Conservation (phyloP, 1,140 invertebrate species). For the Aphidius ervi region DNA sequence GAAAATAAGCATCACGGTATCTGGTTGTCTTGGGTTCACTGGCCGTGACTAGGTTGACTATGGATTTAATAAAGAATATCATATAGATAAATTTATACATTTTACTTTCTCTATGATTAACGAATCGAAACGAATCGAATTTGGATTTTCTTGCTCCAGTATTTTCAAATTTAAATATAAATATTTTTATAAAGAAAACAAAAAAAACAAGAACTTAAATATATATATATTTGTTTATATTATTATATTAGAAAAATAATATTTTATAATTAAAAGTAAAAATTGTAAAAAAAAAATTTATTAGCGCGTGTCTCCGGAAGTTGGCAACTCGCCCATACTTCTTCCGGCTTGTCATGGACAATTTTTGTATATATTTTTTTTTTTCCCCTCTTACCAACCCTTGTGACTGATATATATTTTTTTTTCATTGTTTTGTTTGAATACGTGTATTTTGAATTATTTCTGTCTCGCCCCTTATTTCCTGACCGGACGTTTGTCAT, state of each 20-base stretch:
- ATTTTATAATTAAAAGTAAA: conserved; percentile 1
- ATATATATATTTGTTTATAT: conserved; percentile 3
- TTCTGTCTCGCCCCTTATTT: too few relatives aligned
- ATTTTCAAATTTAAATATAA: not conserved
- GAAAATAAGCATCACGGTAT: conserved; percentile 23
- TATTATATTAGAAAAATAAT: not conserved
- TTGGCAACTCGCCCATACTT: not conserved
- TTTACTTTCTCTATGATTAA: conserved; percentile 35
- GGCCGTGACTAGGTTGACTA: conserved; percentile 29
- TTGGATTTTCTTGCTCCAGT: not conserved
- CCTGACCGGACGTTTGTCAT: too few relatives aligned
- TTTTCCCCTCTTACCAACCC: too few relatives aligned
- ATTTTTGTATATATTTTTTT: not conserved
- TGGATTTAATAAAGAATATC: conserved; percentile 1
- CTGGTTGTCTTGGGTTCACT: conserved; percentile 32
- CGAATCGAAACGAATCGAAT: conserved; percentile 22
- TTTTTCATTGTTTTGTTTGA: too few relatives aligned
- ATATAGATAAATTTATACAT: conserved; percentile 22
- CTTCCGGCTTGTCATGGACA: not conserved
- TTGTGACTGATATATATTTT: too few relatives aligned
- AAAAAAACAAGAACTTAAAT: not conserved
- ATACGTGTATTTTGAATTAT: too few relatives aligned
- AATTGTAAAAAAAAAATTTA: conserved; percentile 2
- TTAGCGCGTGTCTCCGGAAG: conserved; percentile 2
- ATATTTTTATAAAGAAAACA: conserved; percentile 2